Evolutionary conservation across 2,113 vertebrate species (phyloP).

Genomic region (Oreochromis niloticus): DNA sequence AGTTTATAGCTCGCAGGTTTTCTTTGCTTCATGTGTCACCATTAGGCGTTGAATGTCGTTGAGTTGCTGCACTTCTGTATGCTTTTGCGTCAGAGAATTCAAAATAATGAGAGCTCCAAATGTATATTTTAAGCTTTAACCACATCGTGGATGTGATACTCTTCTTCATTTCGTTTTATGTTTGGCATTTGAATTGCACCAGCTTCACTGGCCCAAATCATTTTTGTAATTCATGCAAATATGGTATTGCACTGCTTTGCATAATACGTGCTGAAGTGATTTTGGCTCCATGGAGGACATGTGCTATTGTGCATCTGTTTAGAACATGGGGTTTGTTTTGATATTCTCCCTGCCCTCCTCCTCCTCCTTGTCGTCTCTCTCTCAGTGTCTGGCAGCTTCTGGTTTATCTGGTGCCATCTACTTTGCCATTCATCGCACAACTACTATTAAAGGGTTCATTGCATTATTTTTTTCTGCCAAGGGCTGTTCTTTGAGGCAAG

Average conservation of each 20-base stretch:
- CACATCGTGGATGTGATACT: background rate
- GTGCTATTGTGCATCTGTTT: background rate
- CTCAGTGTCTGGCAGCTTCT: slow-evolving; percentile 7
- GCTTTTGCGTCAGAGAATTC: background rate
- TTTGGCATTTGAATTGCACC: background rate
- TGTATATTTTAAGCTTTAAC: background rate
- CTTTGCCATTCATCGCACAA: slow-evolving; percentile 19
- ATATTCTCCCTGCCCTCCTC: background rate
- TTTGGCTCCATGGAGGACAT: background rate
- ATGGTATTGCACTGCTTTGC: background rate
- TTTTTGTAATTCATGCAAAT: background rate
- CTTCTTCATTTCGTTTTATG: background rate
- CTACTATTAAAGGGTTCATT: slow-evolving; percentile 9
- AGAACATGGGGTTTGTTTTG: background rate
- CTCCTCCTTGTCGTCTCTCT: background rate
- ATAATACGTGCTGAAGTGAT: background rate
- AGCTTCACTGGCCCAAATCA: background rate
- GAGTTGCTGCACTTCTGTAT: background rate
- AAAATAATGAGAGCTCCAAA: background rate
- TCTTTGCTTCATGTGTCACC: background rate
- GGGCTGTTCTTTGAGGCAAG: background rate
- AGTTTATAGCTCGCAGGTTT: background rate
- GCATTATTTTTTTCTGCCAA: slow-evolving; percentile 21
- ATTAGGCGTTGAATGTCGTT: background rate
- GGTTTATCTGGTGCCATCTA: slow-evolving; percentile 33